Evolutionary conservation across 1,140 invertebrate genomes (phyloP), one percentile per base, ranked within the genome.

Genomic region (Arctopsyche grandis): DNA sequence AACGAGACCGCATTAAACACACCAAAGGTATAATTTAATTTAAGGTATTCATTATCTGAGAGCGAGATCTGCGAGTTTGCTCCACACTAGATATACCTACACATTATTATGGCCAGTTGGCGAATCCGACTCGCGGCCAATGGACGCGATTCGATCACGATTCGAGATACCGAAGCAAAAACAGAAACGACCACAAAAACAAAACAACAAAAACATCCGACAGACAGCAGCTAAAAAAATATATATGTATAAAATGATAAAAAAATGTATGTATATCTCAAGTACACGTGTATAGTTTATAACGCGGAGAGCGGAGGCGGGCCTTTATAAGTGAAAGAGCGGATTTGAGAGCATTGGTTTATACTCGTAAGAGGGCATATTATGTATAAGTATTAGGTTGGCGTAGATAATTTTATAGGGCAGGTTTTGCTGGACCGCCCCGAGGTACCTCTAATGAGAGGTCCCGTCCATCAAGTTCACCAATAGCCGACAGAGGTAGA

Each of bases 321-420:
- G 48, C 12, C 10, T 52, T 7, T 38, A 38, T 52, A 52, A 52
- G 48, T 52, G 48, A 52, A 52, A 52, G 48, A 52, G 48, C 10
- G 48, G 48, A 52, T 52, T 52, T 52, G 48, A 52, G 16, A 52
- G 16, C 48, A 52, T 52, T 12, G 48, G 48, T 52, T 14, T 16
- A 12, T 52, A 16, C 16, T 1, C 12, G 48, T 52, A 52, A 52
- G 48, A 52, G 48, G 48, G 48, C 48, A 52, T 52, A 52, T 52
- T 52, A 52, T 52, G 16, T 52, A 63, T 80, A 80, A 77, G 75
- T 75, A 80, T 74, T 80, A 79, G 78, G 74, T 77, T 78, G 74
- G 75, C 71, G 77, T 82, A 82, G 81, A 82, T 82, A 80, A 80
- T 82, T 82, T 78, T 74, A 80, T 77, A 73, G 81, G 48, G 69